These are phyloP conservation scores for Burhinus oedicnemus DNA, from an alignment of 2,113 vertebrate species.

Conservation along the genomic window DNA sequence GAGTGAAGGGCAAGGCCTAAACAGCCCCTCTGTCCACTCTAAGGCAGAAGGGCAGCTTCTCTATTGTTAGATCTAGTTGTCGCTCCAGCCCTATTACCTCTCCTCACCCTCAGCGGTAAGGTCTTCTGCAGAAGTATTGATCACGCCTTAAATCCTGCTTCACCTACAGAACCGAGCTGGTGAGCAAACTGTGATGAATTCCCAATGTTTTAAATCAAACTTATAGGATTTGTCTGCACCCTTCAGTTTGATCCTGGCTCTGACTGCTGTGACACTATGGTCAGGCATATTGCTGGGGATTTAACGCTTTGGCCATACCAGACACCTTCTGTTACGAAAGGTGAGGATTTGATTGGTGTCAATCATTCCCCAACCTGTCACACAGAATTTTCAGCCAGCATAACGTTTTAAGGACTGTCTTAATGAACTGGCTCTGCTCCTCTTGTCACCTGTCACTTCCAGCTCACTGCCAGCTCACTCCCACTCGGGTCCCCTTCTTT, in stretches of 20 bases:
- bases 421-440: conserved; percentile 64
- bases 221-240: conserved; percentile 40
- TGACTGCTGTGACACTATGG: conserved; percentile 54
- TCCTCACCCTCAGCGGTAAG: background rate
- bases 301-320: conserved; percentile 50
- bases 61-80: background rate
- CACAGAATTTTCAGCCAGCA: conserved; percentile 41
- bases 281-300: conserved; percentile 64
- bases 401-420: conserved; percentile 65
- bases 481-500: background rate
- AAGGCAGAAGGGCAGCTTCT: background rate
- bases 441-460: conserved; percentile 24
- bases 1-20: conserved; percentile 14
- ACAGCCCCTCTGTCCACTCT: background rate
- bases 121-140: conserved; percentile 31
- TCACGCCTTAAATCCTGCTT: conserved; percentile 34
- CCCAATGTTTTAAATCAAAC: conserved; percentile 64
- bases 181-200: conserved; percentile 52
- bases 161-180: background rate
- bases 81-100: background rate
- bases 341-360: conserved; percentile 70
- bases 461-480: background rate
- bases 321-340: conserved; percentile 35
- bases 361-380: conserved; percentile 69
- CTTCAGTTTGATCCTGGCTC: conserved; percentile 44